These are phyloP conservation scores for Tiliqua scincoides DNA, from an alignment of 2,113 vertebrate species.

Conservation along the genomic window DNA sequence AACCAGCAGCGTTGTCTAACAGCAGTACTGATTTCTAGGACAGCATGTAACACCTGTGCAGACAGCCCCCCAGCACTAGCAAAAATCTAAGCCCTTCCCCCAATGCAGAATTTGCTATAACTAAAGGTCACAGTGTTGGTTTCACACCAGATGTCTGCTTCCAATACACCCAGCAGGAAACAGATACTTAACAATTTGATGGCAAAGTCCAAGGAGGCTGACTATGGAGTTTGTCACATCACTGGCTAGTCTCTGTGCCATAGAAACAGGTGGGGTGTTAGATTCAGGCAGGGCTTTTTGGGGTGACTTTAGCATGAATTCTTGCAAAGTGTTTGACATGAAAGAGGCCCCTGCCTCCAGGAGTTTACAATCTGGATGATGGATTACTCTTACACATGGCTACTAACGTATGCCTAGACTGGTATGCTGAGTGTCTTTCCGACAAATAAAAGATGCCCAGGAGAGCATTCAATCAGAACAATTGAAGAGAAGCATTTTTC, in stretches of 20 bases:
- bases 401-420: slow-evolving; percentile 1
- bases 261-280: neutral
- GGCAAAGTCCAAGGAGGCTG: neutral
- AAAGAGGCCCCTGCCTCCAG: neutral
- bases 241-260: neutral
- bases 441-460: neutral
- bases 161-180: neutral
- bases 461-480: slow-evolving; percentile 5
- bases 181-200: neutral
- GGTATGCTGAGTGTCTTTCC: neutral
- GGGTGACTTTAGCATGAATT: neutral
- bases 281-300: neutral
- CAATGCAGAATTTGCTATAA: neutral
- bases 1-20: too few species aligned
- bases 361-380: neutral
- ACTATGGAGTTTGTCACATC: neutral
- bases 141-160: neutral
- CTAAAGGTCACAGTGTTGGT: neutral
- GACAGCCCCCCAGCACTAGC: neutral
- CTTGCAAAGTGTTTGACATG: neutral
- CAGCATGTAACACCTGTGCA: neutral
- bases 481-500: slow-evolving; percentile 19
- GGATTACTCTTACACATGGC: neutral
- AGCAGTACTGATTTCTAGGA: neutral
- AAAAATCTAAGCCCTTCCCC: neutral